A percentile compares a stretch with the other conserved stretches of the same genome.
Conservation (phyloP, 2,888 invertebrate species). For the Cheilosia soror region DNA sequence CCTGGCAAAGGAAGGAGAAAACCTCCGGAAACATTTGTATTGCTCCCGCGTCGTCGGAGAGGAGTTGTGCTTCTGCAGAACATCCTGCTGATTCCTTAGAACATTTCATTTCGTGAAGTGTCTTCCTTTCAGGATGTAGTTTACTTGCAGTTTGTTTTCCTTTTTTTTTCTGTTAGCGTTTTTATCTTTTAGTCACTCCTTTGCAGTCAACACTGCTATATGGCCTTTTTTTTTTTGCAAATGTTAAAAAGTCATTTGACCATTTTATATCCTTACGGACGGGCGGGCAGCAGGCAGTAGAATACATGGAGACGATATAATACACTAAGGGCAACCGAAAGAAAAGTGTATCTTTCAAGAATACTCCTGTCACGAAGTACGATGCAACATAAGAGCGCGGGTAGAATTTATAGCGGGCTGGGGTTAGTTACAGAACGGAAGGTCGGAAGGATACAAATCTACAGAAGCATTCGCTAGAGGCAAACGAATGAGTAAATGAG, state of each 20-base stretch:
- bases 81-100: constrained; percentile 70
- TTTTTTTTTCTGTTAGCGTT: background rate
- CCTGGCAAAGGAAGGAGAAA: constrained; percentile 3
- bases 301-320: constrained; percentile 38
- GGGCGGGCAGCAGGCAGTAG: background rate
- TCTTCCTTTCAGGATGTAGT: constrained; percentile 65
- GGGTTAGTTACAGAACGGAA: constrained; percentile 44
- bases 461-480: background rate
- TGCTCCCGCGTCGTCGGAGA: constrained; percentile 46
- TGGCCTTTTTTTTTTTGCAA: constrained; percentile 25
- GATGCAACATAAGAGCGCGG: background rate
- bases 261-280: constrained; percentile 66
- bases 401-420: constrained; percentile 13
- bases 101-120: constrained; percentile 65
- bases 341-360: constrained; percentile 27
- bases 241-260: constrained; percentile 74
- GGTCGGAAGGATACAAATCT: constrained; percentile 55
- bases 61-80: constrained; percentile 29
- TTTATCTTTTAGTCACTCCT: constrained; percentile 13
- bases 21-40: constrained; percentile 70
- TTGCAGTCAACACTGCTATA: constrained; percentile 38
- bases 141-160: constrained; percentile 61
- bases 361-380: constrained; percentile 45
- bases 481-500: background rate
- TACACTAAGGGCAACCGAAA: constrained; percentile 31